phyloP scores from a whole-genome alignment of 2,797 vertebrate genomes.

The Phrynocephalus guinanensis region DNA sequence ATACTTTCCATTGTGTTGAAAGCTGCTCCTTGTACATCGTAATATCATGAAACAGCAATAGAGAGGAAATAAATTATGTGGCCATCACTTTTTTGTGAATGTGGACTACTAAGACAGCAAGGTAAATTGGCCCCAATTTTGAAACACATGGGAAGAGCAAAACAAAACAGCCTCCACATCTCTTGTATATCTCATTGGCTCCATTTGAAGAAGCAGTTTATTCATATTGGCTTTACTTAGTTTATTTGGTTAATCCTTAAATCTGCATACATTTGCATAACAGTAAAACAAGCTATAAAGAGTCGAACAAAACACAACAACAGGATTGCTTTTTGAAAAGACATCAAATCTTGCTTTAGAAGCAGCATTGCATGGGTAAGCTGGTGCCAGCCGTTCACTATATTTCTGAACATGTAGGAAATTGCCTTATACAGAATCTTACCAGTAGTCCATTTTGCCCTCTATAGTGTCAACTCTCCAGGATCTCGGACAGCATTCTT shows the following conservation, averaged over 20 bases:
- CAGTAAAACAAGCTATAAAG: neutral
- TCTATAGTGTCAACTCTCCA: neutral
- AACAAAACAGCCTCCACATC: neutral
- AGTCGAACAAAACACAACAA: no score
- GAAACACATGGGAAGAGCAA: neutral
- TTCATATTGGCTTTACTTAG: neutral
- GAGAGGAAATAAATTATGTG: neutral
- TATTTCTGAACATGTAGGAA: neutral
- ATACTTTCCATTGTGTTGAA: neutral
- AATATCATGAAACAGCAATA: neutral
- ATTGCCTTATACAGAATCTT: no score
- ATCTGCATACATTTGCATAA: neutral
- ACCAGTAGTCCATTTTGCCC: no score
- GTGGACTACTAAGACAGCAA: neutral
- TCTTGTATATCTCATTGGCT: neutral
- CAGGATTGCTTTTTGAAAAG: neutral
- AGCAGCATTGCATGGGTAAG: neutral
- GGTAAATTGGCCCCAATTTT: neutral
- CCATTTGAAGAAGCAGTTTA: neutral
- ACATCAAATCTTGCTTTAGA: neutral
- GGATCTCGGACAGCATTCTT: no score
- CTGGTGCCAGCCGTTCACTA: neutral
- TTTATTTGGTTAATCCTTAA: constrained; percentile 3
- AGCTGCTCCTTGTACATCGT: neutral
- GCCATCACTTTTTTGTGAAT: neutral